Base-by-base conservation (phyloP, 2,888 invertebrate genomes). In the Microctonus hyperodae region DNA sequence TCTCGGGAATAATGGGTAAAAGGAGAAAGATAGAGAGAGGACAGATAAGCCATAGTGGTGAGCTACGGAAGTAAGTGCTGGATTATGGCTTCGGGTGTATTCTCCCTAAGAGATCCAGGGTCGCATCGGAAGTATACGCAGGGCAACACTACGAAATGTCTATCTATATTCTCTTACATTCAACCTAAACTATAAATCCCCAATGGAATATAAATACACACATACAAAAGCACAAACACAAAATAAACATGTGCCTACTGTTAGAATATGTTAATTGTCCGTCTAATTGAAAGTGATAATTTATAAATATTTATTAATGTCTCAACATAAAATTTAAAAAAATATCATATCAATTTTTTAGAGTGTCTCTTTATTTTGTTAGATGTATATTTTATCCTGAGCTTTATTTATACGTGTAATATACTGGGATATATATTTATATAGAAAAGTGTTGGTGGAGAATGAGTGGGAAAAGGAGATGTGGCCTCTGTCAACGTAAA, bases 41-140 rank as follows among this genome's bases (percentile, higher is more conserved):
- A 40, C 58, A 59, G 59, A 59, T 64, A 65, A 62, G 69, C 62
- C 28, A 9, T 58, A 28, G 65, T 64, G 65, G 62, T 65, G 61
- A 69, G 58, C 62, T 55, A 57, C 61, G 68, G 60, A 61, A 61
- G 60, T 65, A 65, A 66, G 66, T 66, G 61, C 66, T 37, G 67
- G 67, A 67, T 67, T 67, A 67, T 63, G 51, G 67, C 22, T 20
- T 62, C 23, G 55, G 16, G 28, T 59, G 25, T 44, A 22, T 33
- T 25, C 55, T 40, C 31, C 11, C 28, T 28, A 20, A 16, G 20
- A 44, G 44, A 44, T 44, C 44, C 44, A 44, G 44, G 44, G 20
- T 1, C 44, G 9, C 16, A 7, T 44, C 16, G 16, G 16, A 16
- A 44, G 44, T 16, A 44, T 16, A 44, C 16, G 44, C 44, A 44